Percentiles rank a stretch among this genome's conserved stretches.
Evolutionary conservation across 2,888 invertebrate species (phyloP).

Genomic region (Rhamnusium bicolor): DNA sequence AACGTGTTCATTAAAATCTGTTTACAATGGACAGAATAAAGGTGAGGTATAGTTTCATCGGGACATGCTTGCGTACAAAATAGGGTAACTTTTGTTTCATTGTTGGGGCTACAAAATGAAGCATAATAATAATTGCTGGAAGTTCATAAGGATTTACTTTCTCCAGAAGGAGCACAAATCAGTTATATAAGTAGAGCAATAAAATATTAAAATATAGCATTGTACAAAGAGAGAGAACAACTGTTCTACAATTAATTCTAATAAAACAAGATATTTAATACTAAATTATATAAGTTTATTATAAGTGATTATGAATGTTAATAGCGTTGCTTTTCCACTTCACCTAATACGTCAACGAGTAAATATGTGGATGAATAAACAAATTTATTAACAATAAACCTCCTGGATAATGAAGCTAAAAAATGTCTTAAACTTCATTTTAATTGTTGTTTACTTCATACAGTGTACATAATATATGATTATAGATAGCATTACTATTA

Average conservation of each 20-base stretch:
- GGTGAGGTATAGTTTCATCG: too few species aligned
- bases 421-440: constrained; percentile 9
- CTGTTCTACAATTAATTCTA: background rate
- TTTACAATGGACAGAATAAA: too few species aligned
- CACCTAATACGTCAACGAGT: constrained; percentile 9
- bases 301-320: background rate
- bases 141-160: too few species aligned
- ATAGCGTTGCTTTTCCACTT: constrained; percentile 3
- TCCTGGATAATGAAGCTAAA: constrained; percentile 9
- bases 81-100: too few species aligned
- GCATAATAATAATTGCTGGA: too few species aligned
- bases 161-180: too few species aligned
- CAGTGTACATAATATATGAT: constrained; percentile 17
- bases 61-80: too few species aligned
- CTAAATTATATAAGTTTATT: background rate
- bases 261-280: background rate
- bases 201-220: background rate
- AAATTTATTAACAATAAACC: constrained; percentile 27
- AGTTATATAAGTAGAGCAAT: too few species aligned
- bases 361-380: constrained; percentile 22
- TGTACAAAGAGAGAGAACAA: background rate
- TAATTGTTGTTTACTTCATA: constrained; percentile 33
- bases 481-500: constrained; percentile 6
- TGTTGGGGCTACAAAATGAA: too few species aligned
- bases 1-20: too few species aligned